A percentile compares a stretch with the other conserved stretches of the same genome.
These are phyloP conservation scores for Malurus melanocephalus DNA, from an alignment of 2,113 vertebrate species.

Conservation along the genomic window DNA sequence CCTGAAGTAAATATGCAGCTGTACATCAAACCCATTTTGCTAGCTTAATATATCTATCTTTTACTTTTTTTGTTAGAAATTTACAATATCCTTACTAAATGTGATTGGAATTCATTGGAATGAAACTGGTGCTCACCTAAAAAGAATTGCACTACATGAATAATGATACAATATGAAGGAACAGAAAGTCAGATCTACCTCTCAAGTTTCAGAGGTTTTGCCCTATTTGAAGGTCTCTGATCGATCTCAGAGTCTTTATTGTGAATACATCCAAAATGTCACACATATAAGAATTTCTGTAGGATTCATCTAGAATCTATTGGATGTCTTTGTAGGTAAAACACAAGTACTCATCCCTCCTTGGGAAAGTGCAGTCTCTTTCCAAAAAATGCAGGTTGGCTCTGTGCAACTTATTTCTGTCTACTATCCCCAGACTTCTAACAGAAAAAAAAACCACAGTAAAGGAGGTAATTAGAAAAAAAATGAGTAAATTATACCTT, in stretches of 20 bases:
- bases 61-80: neutral
- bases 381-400: rapidly evolving
- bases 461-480: neutral
- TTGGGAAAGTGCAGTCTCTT: neutral
- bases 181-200: neutral
- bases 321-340: neutral
- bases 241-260: neutral
- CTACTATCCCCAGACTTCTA: neutral
- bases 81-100: neutral
- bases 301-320: neutral
- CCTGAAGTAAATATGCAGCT: neutral
- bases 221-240: neutral
- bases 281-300: neutral
- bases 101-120: neutral
- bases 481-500: neutral
- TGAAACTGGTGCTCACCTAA: neutral
- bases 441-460: neutral
- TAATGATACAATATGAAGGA: rapidly evolving
- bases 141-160: neutral
- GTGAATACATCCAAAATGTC: rapidly evolving
- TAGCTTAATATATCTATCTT: neutral
- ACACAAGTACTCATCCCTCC: neutral
- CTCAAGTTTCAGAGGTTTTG: neutral
- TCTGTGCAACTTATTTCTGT: neutral
- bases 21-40: neutral